phyloP scores from a whole-genome alignment of 2,888 invertebrate genomes.

The Tricholauxania praeusta region DNA sequence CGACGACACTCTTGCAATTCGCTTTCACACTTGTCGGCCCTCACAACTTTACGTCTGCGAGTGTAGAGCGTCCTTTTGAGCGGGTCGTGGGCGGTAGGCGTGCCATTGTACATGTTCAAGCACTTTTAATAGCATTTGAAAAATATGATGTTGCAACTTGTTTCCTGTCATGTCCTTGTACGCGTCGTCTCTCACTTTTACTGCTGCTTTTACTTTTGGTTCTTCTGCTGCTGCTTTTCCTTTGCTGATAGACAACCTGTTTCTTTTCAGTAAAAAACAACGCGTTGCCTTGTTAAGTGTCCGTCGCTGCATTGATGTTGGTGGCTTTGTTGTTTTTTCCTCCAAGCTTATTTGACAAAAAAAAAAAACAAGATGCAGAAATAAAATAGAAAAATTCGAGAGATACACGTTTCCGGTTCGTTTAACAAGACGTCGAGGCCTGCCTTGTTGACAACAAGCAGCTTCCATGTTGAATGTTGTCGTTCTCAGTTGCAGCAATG shows the following conservation, averaged over 20 bases:
- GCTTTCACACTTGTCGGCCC: conserved; percentile 6
- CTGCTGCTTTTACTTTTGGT: neutral
- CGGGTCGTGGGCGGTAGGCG: conserved; percentile 4
- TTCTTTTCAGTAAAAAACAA: conserved; percentile 8
- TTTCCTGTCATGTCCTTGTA: conserved; percentile 30
- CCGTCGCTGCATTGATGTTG: conserved; percentile 46
- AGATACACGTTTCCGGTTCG: conserved; percentile 50
- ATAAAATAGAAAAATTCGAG: conserved; percentile 31
- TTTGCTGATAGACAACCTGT: conserved; percentile 11
- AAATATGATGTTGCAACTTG: conserved; percentile 31
- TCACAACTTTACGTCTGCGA: neutral
- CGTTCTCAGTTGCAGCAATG: conserved; percentile 1
- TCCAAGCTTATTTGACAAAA: neutral
- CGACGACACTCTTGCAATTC: conserved; percentile 20
- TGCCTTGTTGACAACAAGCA: conserved; percentile 17
- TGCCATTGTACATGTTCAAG: conserved; percentile 25
- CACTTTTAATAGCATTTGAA: conserved; percentile 27
- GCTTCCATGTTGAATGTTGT: conserved; percentile 37
- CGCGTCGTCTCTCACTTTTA: neutral
- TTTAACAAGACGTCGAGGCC: conserved; percentile 48
- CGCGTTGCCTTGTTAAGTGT: conserved; percentile 49
- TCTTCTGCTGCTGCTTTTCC: neutral
- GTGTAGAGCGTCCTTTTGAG: neutral
- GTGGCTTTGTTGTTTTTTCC: conserved; percentile 6
- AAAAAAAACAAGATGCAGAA: conserved; percentile 19